Percentiles rank a stretch among this genome's conserved stretches.
phyloP scores from a whole-genome alignment of 1,140 invertebrate genomes.

The Habropoda laboriosa region DNA sequence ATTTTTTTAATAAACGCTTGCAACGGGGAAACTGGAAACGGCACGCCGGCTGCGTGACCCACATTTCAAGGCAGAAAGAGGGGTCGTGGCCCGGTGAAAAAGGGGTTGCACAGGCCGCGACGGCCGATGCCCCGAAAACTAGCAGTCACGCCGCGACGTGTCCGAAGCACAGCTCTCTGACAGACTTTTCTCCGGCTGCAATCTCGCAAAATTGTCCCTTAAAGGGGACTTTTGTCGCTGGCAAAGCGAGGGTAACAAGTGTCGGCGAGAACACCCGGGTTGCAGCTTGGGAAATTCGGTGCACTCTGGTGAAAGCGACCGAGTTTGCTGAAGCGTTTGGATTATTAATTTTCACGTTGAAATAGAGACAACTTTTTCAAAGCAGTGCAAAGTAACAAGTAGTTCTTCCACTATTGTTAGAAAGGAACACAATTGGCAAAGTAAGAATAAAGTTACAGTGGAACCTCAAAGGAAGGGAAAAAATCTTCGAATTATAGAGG shows the following conservation, averaged over 20 bases:
- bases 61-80: conserved; percentile 21
- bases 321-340: too few species aligned
- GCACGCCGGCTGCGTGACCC: conserved; percentile 46
- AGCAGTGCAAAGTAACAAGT: too few species aligned
- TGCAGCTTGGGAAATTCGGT: not conserved
- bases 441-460: too few species aligned
- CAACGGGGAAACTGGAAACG: conserved; percentile 14
- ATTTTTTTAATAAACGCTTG: conserved; percentile 27
- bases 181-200: not conserved
- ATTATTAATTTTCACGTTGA: too few species aligned
- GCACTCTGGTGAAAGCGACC: too few species aligned
- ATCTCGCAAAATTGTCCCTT: not conserved
- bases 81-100: not conserved
- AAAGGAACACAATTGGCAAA: too few species aligned
- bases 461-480: too few species aligned
- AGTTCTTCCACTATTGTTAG: too few species aligned
- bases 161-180: not conserved
- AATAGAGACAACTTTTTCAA: too few species aligned
- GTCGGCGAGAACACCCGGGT: not conserved
- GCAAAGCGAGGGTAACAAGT: not conserved
- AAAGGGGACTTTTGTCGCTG: too few species aligned
- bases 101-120: not conserved
- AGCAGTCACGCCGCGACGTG: not conserved
- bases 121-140: conserved; percentile 19
- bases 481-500: too few species aligned